phyloP scores from a whole-genome alignment of 2,797 vertebrate species.

The Coluber constrictor region DNA sequence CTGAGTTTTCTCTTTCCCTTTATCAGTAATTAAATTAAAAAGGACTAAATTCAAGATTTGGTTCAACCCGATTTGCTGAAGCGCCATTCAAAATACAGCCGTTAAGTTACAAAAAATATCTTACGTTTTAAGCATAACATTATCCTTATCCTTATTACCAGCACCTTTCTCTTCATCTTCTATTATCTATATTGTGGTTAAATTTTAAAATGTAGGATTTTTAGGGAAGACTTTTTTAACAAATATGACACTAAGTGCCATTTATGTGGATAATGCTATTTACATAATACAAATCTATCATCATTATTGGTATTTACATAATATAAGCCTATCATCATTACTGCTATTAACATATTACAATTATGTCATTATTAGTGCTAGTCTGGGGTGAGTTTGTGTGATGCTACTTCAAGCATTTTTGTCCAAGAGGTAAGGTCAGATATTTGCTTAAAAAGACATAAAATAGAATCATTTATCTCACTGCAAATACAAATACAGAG shows the following conservation, averaged over 20 bases:
- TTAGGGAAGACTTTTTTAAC: too few species aligned
- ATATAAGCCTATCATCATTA: neutral
- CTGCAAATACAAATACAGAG: neutral
- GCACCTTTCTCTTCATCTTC: neutral
- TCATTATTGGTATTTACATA: neutral
- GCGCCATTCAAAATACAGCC: too few species aligned
- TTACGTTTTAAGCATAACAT: neutral
- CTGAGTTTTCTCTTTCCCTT: neutral
- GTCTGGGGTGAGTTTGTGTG: neutral
- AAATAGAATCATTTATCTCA: neutral
- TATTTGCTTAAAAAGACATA: neutral
- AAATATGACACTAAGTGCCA: neutral
- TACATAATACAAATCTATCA: neutral
- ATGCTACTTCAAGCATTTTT: neutral
- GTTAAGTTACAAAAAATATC: neutral
- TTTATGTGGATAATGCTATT: neutral
- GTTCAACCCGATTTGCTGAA: neutral
- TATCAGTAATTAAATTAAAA: neutral
- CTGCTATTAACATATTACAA: neutral
- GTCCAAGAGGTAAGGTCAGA: neutral
- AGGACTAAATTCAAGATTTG: neutral
- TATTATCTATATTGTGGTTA: neutral
- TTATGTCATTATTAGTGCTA: neutral
- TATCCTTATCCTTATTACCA: neutral
- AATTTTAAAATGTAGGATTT: neutral